phyloP scores from a whole-genome alignment of 2,888 invertebrate species.

The Diabrotica balteata region DNA sequence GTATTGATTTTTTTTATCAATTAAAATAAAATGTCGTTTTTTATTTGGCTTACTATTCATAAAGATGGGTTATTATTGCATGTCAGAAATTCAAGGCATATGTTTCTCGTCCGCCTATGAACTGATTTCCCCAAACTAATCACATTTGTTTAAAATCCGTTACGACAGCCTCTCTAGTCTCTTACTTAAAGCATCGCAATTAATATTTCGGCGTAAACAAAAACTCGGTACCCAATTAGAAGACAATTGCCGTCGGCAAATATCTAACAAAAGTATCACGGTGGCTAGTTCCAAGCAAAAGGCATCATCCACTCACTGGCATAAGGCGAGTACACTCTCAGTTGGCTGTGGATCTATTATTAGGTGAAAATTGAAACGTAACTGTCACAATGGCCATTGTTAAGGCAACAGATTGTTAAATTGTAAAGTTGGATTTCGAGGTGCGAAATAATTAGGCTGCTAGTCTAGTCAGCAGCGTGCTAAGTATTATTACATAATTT shows the following conservation, averaged over 20 bases:
- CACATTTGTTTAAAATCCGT: too few species aligned
- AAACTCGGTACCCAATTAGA: slow-evolving; percentile 32
- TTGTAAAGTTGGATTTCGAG: slow-evolving; percentile 44
- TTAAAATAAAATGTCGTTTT: too few species aligned
- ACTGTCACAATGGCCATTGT: slow-evolving; percentile 44
- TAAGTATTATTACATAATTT: too few species aligned
- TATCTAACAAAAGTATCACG: slow-evolving; percentile 37
- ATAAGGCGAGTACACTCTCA: slow-evolving; percentile 24
- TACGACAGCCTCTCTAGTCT: slow-evolving; percentile 4
- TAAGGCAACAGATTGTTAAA: slow-evolving; percentile 46
- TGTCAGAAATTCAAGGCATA: too few species aligned
- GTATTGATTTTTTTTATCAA: too few species aligned
- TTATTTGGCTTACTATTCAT: too few species aligned
- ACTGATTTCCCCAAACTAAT: too few species aligned
- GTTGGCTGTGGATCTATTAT: slow-evolving; percentile 33
- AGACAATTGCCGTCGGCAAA: slow-evolving; percentile 29
- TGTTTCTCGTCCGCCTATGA: too few species aligned
- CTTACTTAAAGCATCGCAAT: slow-evolving; percentile 13
- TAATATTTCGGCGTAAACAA: slow-evolving; percentile 45
- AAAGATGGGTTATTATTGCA: too few species aligned
- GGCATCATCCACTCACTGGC: slow-evolving; percentile 18
- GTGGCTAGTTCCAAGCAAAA: slow-evolving; percentile 40
- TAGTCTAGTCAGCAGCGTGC: not conserved
- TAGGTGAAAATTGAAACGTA: slow-evolving; percentile 38
- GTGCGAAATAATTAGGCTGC: slow-evolving; percentile 48